A percentile compares a stretch with the other conserved stretches of the same genome.
These are phyloP conservation scores for Tapera naevia DNA, from an alignment of 2,797 vertebrate genomes.

Conservation along the genomic window DNA sequence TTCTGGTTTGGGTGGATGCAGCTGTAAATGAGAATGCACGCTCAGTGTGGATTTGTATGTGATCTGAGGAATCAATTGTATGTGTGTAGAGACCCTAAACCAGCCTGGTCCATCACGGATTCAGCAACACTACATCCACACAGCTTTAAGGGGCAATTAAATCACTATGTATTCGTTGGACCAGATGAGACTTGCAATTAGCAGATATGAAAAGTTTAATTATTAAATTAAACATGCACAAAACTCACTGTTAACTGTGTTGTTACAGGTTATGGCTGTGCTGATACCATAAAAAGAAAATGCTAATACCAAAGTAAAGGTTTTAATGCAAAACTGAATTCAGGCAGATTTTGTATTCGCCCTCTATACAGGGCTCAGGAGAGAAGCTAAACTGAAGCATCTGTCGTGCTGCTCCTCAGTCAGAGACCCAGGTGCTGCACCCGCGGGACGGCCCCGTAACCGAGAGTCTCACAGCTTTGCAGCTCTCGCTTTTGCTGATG, in stretches of 20 bases:
- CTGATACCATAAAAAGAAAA: neutral
- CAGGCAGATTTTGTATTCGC: neutral
- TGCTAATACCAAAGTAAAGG: neutral
- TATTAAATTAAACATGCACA: neutral
- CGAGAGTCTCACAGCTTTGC: neutral
- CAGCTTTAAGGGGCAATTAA: neutral
- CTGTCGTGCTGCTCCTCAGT: neutral
- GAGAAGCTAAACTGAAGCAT: neutral
- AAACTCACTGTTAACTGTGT: neutral
- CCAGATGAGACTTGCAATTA: neutral
- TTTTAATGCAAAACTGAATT: neutral
- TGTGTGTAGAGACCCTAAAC: neutral
- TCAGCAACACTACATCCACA: neutral
- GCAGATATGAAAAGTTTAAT: neutral
- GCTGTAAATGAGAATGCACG: neutral
- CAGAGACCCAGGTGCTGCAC: neutral
- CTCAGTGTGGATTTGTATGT: neutral
- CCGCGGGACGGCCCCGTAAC: fast-evolving
- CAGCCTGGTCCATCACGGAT: neutral
- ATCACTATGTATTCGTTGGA: neutral
- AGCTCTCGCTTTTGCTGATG: neutral
- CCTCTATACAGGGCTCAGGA: neutral
- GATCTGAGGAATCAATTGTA: neutral
- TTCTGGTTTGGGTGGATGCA: neutral
- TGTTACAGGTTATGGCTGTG: neutral